Evolutionary conservation across 2,888 invertebrate species (phyloP).

Genomic region (Xestia xanthographa): DNA sequence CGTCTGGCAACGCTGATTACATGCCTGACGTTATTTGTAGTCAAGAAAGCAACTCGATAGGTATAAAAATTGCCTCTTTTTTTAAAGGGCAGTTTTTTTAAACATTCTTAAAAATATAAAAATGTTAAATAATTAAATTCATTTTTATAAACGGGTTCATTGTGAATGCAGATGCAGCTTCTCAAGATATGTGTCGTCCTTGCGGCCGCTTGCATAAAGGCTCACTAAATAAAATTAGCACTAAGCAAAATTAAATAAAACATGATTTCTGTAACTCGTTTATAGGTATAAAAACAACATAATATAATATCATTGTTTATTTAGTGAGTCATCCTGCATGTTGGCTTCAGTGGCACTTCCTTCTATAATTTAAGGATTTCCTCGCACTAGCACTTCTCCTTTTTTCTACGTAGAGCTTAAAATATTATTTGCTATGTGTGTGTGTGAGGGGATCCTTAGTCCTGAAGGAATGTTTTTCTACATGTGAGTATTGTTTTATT

Average conservation of each 20-base stretch:
- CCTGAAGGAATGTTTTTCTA: constrained; percentile 2
- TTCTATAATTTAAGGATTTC: constrained; percentile 3
- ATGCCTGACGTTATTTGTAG: background rate
- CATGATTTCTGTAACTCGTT: background rate
- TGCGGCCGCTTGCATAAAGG: constrained; percentile 6
- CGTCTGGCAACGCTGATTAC: too few relatives aligned
- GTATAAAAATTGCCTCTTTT: background rate
- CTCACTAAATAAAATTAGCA: constrained; percentile 9
- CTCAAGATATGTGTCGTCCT: background rate
- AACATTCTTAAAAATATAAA: background rate
- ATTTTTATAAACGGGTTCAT: background rate
- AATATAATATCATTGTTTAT: background rate
- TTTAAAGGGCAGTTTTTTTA: background rate
- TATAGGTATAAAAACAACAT: background rate
- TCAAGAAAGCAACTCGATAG: background rate
- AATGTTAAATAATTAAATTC: background rate
- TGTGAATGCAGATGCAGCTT: constrained; percentile 6
- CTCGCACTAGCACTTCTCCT: background rate
- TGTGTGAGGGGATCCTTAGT: constrained; percentile 6
- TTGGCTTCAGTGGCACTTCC: constrained; percentile 3
- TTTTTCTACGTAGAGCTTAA: background rate
- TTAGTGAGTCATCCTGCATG: constrained; percentile 35
- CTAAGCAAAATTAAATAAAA: background rate
- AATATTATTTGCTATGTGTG: background rate
- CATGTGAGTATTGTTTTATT: constrained; percentile 38